Percentiles rank a stretch among this genome's conserved stretches.
Evolutionary conservation across 2,797 vertebrate genomes (phyloP).

Genomic region (Erpetoichthys calabaricus): DNA sequence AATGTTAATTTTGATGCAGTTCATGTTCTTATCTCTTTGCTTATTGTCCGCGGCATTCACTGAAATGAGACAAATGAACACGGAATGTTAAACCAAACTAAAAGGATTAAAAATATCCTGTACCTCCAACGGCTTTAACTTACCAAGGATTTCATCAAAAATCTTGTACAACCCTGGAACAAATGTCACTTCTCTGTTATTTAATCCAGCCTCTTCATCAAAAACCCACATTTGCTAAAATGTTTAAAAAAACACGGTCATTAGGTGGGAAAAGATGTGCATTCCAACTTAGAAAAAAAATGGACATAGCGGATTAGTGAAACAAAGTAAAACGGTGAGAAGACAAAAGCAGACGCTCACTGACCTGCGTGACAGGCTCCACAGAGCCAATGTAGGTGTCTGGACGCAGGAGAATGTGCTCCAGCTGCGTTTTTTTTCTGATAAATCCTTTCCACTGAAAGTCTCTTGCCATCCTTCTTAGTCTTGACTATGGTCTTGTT

Average conservation of each 20-base stretch:
- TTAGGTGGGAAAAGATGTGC: no score
- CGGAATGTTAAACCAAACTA: not conserved
- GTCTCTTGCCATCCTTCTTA: conserved; percentile 60
- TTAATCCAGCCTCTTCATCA: conserved; percentile 71
- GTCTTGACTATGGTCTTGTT: conserved; percentile 54
- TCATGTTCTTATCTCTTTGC: conserved; percentile 86
- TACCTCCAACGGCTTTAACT: conserved; percentile 21
- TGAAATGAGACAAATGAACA: conserved; percentile 25
- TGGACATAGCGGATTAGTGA: no score
- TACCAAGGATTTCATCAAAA: conserved; percentile 96
- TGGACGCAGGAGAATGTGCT: conserved; percentile 93
- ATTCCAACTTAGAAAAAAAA: no score
- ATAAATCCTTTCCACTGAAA: conserved; percentile 88
- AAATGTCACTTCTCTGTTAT: conserved; percentile 80
- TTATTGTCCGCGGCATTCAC: conserved; percentile 97
- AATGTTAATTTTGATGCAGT: conserved; percentile 81
- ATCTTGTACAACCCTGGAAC: conserved; percentile 98
- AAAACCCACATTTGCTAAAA: conserved; percentile 96
- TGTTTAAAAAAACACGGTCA: not conserved
- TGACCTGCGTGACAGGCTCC: conserved; percentile 80
- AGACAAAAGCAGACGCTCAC: no score
- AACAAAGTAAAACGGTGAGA: no score
- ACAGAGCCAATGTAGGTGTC: conserved; percentile 96
- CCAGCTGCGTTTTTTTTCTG: conserved; percentile 96
- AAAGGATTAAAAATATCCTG: not conserved